These are phyloP conservation scores for Pachyuromys duprasi DNA, from an alignment of 2,797 vertebrate species.

Conservation along the genomic window DNA sequence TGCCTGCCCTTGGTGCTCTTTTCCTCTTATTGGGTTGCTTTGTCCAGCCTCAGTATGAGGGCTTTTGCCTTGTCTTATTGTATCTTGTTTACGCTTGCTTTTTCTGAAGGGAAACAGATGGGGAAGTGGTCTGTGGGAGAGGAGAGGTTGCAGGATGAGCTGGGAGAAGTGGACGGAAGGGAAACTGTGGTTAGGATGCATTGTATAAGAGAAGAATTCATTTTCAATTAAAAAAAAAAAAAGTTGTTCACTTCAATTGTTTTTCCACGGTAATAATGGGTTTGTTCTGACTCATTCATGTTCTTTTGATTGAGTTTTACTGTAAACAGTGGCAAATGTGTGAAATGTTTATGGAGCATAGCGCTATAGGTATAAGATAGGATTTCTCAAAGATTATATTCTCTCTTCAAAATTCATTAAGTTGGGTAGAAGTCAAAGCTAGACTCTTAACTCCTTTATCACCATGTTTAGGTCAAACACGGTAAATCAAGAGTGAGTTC, in stretches of 20 bases:
- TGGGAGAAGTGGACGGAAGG: not conserved
- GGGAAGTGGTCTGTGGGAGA: not conserved
- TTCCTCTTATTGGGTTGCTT: not conserved
- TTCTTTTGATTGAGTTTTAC: not conserved
- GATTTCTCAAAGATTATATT: not conserved
- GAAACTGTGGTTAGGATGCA: not conserved
- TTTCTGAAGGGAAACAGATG: not conserved
- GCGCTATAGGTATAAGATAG: not conserved
- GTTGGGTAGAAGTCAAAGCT: not conserved
- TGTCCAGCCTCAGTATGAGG: not conserved
- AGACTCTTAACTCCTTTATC: not conserved
- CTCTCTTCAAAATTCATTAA: not conserved
- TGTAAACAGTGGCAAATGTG: not conserved
- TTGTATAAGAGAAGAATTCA: not conserved
- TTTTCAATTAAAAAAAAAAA: not conserved
- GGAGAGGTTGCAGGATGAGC: accelerated
- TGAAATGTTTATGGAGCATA: not conserved
- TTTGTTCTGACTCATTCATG: not conserved
- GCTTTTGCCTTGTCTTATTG: not conserved
- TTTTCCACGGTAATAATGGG: not conserved
- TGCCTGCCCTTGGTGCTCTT: not conserved
- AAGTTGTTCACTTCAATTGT: not conserved
- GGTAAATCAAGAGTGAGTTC: not conserved
- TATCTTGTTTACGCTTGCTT: not conserved
- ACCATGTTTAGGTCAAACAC: not conserved